Conservation (phyloP, 1,140 invertebrate genomes). For the Diachasmimorpha longicaudata region DNA sequence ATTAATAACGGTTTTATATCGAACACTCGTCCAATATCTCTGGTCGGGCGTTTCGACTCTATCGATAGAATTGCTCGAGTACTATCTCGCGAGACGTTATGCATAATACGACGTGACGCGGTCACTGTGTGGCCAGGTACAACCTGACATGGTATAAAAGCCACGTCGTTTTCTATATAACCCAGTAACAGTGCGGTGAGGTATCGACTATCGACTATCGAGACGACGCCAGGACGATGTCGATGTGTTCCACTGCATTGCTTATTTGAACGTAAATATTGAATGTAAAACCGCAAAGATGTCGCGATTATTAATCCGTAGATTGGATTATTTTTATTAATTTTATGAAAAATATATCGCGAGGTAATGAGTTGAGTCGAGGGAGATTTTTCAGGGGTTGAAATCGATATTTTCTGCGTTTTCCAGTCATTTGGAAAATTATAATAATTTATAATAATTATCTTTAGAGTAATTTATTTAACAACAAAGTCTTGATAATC, state of each 20-base stretch:
- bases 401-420: too few species aligned
- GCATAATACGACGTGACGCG: conserved; percentile 45
- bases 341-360: too few species aligned
- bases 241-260: neutral
- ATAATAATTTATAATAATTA: too few species aligned
- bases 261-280: neutral
- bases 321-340: too few species aligned
- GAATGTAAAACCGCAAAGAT: neutral
- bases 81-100: conserved; percentile 37
- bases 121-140: conserved; percentile 7
- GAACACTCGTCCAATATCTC: neutral
- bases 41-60: neutral
- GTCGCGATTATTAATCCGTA: neutral
- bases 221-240: neutral
- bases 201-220: conserved; percentile 13
- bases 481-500: too few species aligned
- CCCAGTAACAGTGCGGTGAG: neutral
- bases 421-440: too few species aligned
- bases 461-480: too few species aligned
- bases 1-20: conserved; percentile 7
- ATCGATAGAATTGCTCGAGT: conserved; percentile 16
- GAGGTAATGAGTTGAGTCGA: too few species aligned
- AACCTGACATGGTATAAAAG: conserved; percentile 14
- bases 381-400: too few species aligned
- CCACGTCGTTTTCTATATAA: conserved; percentile 13